Base-by-base conservation (phyloP, 2,113 vertebrate species). In the Orientallactaga bullata region DNA sequence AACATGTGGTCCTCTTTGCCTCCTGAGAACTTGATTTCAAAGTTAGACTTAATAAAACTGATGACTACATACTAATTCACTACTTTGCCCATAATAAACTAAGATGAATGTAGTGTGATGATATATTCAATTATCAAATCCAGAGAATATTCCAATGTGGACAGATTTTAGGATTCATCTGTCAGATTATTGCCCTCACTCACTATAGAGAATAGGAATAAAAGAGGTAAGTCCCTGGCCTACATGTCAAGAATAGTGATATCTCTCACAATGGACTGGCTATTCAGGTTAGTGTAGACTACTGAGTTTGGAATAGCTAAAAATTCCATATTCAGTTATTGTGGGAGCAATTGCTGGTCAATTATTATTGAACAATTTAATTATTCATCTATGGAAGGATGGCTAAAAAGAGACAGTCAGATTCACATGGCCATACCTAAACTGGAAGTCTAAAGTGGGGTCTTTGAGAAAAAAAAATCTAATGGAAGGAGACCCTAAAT, bases 391-490 rank as follows among this genome's bases (percentile, higher is more conserved):
- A 85, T 68, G n/a, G n/a, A 89, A 77, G 28, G 35, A 77, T 81
- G 73, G 65, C 68, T 81, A 68, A 87, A 69, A 84, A 79, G 21
- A 66, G 9, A 83, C 37, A 47, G 17, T 90, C 87, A 80, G 42
- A 93, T 89, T 37, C 39, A 39, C 3, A 51, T 58, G 68, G 37
- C 12, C 68, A 81, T 39, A 20, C 12, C 7, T 68, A 88, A 91
- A 37, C 13, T 51, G 63, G 55, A 88, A 78, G 37, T 2, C n/a
- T 47, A 5, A 35, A 18, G 23, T 68, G n/a, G 79, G 55, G 58
- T 39, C 30, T 32, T 89, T 82, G 47, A 85, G 58, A 42, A 93
- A 83, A 91, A 51, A 93, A 83, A 91, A 51, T 51, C 7, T 58
- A 81, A 73, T 83, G n/a, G 68, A 93, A 51, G 39, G 23, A 32